A percentile compares a stretch with the other conserved stretches of the same genome.
Evolutionary conservation across 2,888 invertebrate species (phyloP).

Genomic region (Melanophora roralis): DNA sequence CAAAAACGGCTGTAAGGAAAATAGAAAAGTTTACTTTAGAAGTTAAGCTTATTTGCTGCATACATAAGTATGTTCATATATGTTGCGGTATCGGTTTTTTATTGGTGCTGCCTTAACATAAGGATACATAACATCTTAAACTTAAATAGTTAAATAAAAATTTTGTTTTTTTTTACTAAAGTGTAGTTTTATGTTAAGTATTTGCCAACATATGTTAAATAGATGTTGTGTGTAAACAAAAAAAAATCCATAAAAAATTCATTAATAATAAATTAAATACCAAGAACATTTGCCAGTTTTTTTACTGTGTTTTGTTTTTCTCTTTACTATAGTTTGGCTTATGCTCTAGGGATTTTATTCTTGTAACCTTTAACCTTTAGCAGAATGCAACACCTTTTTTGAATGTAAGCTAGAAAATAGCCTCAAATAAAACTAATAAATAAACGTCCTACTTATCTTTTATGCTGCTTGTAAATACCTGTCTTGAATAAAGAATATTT

Average conservation of each 20-base stretch:
- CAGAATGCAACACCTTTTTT: not conserved
- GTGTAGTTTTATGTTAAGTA: not conserved
- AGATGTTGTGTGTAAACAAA: not conserved
- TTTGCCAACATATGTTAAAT: slow-evolving; percentile 1
- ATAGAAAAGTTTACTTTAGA: slow-evolving; percentile 46
- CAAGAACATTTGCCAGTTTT: not conserved
- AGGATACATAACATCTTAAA: not conserved
- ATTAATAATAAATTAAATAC: slow-evolving; percentile 42
- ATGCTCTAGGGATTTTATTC: not conserved
- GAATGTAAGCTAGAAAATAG: not conserved
- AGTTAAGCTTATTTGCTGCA: slow-evolving; percentile 61
- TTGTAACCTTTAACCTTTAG: slow-evolving; percentile 23
- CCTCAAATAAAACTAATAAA: slow-evolving; percentile 42
- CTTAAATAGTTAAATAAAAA: not conserved
- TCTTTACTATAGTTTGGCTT: not conserved
- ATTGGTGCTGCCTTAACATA: not conserved
- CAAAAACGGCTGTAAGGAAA: not conserved
- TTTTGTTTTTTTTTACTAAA: not conserved
- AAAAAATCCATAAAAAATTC: slow-evolving; percentile 33
- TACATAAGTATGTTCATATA: too few relatives aligned
- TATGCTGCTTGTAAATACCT: slow-evolving; percentile 47
- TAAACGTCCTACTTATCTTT: slow-evolving; percentile 50
- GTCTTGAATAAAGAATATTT: too few relatives aligned
- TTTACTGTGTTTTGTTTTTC: not conserved
- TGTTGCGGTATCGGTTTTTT: slow-evolving; percentile 38